Evolutionary conservation across 2,888 invertebrate genomes (phyloP).

Genomic region (Agriopis leucophaearia): DNA sequence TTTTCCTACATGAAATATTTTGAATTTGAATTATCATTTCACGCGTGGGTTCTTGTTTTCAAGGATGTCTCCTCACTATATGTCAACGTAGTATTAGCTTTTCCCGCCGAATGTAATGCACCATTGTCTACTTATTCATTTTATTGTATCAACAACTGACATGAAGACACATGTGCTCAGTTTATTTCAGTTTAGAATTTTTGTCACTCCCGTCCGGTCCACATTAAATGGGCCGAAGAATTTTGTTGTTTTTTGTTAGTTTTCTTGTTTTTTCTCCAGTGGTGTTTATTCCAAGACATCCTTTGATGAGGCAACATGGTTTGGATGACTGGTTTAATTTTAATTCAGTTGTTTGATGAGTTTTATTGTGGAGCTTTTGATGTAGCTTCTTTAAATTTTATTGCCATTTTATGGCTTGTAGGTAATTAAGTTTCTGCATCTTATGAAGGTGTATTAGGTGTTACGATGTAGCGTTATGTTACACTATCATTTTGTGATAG

Average conservation of each 20-base stretch:
- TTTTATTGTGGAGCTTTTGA: conserved; percentile 52
- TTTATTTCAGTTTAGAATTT: conserved; percentile 84
- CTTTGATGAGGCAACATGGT: conserved; percentile 73
- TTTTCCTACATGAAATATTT: too few relatives aligned
- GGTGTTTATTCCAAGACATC: conserved; percentile 73
- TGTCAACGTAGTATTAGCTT: conserved; percentile 37
- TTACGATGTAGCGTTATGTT: conserved; percentile 15
- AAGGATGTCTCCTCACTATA: conserved; percentile 20
- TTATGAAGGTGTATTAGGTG: conserved; percentile 27
- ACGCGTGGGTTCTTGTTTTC: not conserved
- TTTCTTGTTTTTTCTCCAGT: conserved; percentile 55
- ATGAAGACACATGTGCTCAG: conserved; percentile 79
- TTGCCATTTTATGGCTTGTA: conserved; percentile 39
- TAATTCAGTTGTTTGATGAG: conserved; percentile 63
- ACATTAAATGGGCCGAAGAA: conserved; percentile 84
- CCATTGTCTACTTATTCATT: conserved; percentile 42
- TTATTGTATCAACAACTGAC: conserved; percentile 59
- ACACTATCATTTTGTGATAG: conserved; percentile 3
- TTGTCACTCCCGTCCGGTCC: conserved; percentile 85
- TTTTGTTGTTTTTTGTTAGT: conserved; percentile 75
- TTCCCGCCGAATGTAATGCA: conserved; percentile 14
- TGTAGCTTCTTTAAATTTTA: conserved; percentile 40
- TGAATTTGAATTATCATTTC: not conserved
- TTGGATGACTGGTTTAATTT: conserved; percentile 67
- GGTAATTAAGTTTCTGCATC: conserved; percentile 29